Conservation (phyloP, 2,888 invertebrate genomes). For the Leptopilina myrica region DNA sequence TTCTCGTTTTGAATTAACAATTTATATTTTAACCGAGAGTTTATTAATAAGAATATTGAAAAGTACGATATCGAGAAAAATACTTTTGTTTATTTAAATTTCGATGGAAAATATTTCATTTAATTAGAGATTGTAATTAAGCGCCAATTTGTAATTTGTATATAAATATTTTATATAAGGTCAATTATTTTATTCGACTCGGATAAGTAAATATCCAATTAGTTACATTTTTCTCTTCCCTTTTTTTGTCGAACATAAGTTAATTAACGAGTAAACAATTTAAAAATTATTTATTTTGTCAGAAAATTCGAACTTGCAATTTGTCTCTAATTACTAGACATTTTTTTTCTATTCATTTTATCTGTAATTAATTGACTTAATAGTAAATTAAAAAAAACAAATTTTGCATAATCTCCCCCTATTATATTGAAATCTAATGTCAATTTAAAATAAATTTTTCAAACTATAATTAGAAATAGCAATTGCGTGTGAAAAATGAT, state of each 20-base stretch:
- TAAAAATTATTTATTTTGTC: no score
- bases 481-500: neutral
- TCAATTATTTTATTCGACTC: neutral
- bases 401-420: conserved; percentile 12
- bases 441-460: conserved; percentile 6
- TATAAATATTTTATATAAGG: neutral
- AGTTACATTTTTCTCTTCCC: neutral
- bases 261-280: no score
- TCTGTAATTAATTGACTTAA: neutral
- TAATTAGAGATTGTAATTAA: neutral
- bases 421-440: neutral
- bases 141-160: neutral
- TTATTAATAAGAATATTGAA: neutral
- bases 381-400: neutral
- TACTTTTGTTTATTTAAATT: neutral
- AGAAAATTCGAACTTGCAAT: no score
- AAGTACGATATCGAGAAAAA: neutral
- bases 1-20: neutral
- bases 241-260: neutral
- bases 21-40: neutral
- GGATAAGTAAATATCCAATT: neutral
- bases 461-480: neutral
- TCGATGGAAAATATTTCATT: neutral
- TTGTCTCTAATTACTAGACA: no score
- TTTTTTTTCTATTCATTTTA: neutral